Base-by-base conservation (phyloP, 2,797 vertebrate genomes). In the Acomys russatus region DNA sequence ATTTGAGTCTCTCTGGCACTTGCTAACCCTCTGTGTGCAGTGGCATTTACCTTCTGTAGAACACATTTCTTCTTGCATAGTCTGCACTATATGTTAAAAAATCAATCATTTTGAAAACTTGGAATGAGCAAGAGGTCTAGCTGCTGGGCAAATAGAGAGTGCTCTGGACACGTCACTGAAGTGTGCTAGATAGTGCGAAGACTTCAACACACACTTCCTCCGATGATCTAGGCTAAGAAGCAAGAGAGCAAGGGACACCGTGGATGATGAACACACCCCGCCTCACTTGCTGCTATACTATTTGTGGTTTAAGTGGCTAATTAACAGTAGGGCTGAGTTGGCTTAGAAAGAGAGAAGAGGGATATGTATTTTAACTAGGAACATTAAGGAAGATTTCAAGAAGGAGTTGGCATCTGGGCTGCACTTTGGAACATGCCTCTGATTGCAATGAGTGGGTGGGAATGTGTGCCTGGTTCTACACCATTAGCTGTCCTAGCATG, bases 1-100 rank as follows among this genome's bases (percentile, higher is more conserved):
- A 74, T 33, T 95, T 96, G 23, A 35, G n/a, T 76, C 92, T 95
- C 28, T 83, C 3, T 12, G 33, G 51, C 15, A 44, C 44, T 79
- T 79, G 11, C 35, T 91, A 25, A 68, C 12, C 23, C n/a, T 10
- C 4, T 25, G 20, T 73, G 30, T 49, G 11, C 49, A 2, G 0
- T 56, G 6, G 1, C 84, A 35, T 86, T 11, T 66, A 2, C 4
- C 76, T 0, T 92, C 54, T 44, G 20, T 15, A 9, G 28, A 7
- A 1, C 0, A 38, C 49, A 12, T 74, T 64, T 84, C 38, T 83
- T 33, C 61, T 80, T 71, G 33, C 20, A 51, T 1, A 76, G 6
- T 20, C 7, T 94, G 33, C 1, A 25, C 44, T 1, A 51, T 61
- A 6, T 20, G 0, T 23, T 95, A 56, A 89, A 56, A 89, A 77